A percentile compares a stretch with the other conserved stretches of the same genome.
Conservation (phyloP, 2,888 invertebrate species). For the Leistus spinibarbis region DNA sequence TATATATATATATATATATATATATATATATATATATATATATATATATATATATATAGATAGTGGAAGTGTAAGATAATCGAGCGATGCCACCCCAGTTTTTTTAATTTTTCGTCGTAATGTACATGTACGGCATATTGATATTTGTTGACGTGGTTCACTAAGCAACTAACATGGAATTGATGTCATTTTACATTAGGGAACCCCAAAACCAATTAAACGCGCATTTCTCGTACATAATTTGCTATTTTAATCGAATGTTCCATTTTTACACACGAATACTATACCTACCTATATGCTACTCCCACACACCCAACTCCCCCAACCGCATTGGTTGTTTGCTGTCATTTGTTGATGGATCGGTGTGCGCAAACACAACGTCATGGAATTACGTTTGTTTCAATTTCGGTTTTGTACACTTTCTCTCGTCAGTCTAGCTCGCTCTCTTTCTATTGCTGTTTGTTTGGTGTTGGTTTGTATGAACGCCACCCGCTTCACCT, state of each 20-base stretch:
- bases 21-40: too few species aligned
- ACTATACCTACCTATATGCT: neutral
- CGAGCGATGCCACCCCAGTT: too few species aligned
- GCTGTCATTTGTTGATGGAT: constrained; percentile 38
- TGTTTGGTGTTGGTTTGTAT: neutral
- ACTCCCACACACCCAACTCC: neutral
- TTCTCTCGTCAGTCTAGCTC: neutral
- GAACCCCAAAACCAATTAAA: too few species aligned
- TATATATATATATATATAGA: too few species aligned
- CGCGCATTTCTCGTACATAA: neutral
- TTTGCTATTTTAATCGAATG: neutral
- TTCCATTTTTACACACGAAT: neutral
- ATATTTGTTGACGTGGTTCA: too few species aligned
- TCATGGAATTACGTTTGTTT: constrained; percentile 36
- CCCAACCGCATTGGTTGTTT: constrained; percentile 2
- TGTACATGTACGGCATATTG: too few species aligned
- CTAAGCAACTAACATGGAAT: too few species aligned
- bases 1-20: too few species aligned
- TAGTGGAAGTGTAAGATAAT: too few species aligned
- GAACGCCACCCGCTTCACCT: neutral
- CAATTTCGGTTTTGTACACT: constrained; percentile 27
- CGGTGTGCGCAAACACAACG: constrained; percentile 35
- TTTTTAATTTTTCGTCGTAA: too few species aligned
- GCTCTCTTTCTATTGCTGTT: neutral
- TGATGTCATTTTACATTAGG: too few species aligned